Conservation (phyloP, 2,797 vertebrate genomes). For the Rhinophrynus dorsalis region DNA sequence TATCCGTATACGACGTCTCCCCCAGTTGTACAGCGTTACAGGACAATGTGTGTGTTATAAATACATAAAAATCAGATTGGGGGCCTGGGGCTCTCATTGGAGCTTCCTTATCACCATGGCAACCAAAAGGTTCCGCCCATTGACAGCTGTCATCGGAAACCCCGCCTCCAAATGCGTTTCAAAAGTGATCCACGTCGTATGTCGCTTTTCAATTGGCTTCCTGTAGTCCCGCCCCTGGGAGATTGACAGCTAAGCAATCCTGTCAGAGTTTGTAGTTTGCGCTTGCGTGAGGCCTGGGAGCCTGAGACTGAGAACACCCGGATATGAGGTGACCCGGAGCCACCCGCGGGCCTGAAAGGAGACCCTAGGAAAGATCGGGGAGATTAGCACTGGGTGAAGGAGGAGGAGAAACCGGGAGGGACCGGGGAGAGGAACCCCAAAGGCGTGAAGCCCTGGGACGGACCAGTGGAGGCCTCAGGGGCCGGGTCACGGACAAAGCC, state of each 20-base stretch:
- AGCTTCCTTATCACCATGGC: neutral
- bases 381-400: neutral
- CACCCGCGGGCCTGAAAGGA: conserved; percentile 12
- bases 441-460: conserved; percentile 8
- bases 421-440: neutral
- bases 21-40: too few species aligned
- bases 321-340: conserved; percentile 45
- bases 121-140: neutral
- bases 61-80: too few species aligned
- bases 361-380: neutral
- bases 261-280: neutral
- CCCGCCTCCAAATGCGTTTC: neutral
- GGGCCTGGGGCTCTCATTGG: too few species aligned
- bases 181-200: neutral
- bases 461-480: conserved; percentile 8
- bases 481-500: conserved; percentile 15
- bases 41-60: too few species aligned
- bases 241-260: conserved; percentile 2
- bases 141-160: conserved; percentile 27
- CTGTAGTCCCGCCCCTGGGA: neutral
- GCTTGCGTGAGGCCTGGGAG: conserved; percentile 22
- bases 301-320: conserved; percentile 19
- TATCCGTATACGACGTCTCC: too few species aligned
- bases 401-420: neutral
- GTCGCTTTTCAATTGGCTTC: neutral